Conservation (phyloP, 64 coral and sea anemone species). For the Cladopsammia gracilis region DNA sequence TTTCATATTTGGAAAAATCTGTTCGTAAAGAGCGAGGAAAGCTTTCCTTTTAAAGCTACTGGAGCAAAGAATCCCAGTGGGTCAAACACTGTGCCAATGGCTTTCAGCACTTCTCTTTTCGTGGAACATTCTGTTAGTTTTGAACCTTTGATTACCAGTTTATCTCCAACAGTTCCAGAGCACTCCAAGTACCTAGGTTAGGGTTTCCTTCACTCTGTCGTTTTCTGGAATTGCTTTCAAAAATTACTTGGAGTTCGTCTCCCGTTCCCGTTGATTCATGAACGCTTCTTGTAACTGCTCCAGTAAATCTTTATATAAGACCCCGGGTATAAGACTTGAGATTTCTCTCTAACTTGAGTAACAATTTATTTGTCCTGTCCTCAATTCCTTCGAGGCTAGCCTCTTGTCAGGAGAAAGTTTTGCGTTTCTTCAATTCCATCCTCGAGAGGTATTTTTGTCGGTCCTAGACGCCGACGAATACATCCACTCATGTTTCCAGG, state of each 20-base stretch:
- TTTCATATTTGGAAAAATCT: not conserved
- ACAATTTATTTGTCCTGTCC: not conserved
- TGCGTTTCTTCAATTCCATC: conserved; percentile 5
- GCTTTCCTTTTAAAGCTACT: too few species aligned
- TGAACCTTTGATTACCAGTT: too few species aligned
- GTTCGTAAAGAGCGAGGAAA: not conserved
- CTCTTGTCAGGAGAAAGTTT: not conserved
- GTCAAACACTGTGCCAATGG: too few species aligned
- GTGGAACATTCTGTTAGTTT: too few species aligned
- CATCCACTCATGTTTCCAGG: not conserved
- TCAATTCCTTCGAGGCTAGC: not conserved
- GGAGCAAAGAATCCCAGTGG: too few species aligned
- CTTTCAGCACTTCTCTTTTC: too few species aligned
- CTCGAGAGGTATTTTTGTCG: not conserved
- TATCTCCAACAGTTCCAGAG: too few species aligned
- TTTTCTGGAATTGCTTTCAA: too few species aligned
- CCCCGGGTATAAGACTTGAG: conserved; percentile 1
- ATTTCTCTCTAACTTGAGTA: not conserved
- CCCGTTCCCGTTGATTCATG: too few species aligned
- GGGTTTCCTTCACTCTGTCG: too few species aligned
- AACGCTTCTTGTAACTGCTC: not conserved
- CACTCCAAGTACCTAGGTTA: too few species aligned
- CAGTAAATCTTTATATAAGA: not conserved
- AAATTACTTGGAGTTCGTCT: too few species aligned
- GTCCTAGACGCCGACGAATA: not conserved